Evolutionary conservation across 37 sponge, comb jelly and placozoan genomes (phyloP), one percentile per base, ranked within the genome.

Genomic region (Chondrosia reniformis): DNA sequence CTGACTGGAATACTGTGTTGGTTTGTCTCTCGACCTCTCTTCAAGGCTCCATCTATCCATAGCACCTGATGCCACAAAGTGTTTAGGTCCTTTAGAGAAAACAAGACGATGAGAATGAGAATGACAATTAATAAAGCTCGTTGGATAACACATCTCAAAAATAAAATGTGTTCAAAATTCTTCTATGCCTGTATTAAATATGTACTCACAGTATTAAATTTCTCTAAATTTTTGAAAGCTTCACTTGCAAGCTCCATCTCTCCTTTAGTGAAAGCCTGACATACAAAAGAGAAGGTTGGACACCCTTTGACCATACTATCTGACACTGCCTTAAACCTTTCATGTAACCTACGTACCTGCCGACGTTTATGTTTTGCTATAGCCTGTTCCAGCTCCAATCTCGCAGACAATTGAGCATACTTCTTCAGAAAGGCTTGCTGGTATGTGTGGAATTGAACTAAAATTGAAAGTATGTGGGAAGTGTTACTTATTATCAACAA

Each of bases 401-500:
- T 22, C 40, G 91, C 64, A 28, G 87, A 86, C 33, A 86, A 83
- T 36, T 41, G 45, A 12, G 91, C 77, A 25, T 77, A 91, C 52
- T 62, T 83, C 32, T 76, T 76, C 64, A 91, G 83, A 66, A 91
- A 91, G 30, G 76, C 55, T 37, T 76, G 58, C 45, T 91, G 91
- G 59, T 91, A 86, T 17, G 91, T 91, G 78, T 84, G 79, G 28
- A 83, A 83, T 83, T 86, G 91, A 78, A 86, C 87, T 91, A 59
- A 56, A 28, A 8, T 4, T 24, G n/a, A n/a, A n/a, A n/a, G n/a
- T n/a, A n/a, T n/a, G n/a, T n/a, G n/a, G n/a, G n/a, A n/a, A n/a
- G n/a, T n/a, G n/a, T n/a, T n/a, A n/a, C n/a, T n/a, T n/a, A n/a
- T n/a, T n/a, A n/a, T n/a, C n/a, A n/a, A n/a, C n/a, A n/a, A n/a